Evolutionary conservation across 1,140 invertebrate species (phyloP).

Genomic region (Leptinotarsa lineolata): DNA sequence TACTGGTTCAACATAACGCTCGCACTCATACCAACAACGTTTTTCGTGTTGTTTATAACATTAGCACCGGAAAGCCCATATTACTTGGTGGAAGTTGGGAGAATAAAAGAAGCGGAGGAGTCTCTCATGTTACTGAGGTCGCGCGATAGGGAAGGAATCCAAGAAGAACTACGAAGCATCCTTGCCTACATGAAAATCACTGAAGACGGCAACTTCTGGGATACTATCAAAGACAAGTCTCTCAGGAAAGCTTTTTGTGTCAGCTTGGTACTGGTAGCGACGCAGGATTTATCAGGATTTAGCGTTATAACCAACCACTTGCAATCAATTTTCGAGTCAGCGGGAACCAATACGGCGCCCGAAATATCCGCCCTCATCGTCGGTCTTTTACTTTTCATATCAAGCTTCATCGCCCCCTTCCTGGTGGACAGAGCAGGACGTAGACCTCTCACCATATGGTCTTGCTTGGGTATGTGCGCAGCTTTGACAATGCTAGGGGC

Average conservation of each 20-base stretch:
- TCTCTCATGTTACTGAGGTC: conserved; percentile 68
- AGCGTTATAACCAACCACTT: conserved; percentile 82
- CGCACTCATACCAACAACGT: conserved; percentile 57
- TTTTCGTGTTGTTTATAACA: conserved; percentile 60
- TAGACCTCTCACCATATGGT: conserved; percentile 68
- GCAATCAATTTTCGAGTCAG: conserved; percentile 69
- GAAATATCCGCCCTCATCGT: conserved; percentile 73
- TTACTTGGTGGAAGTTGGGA: conserved; percentile 65
- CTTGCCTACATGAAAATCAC: conserved; percentile 8
- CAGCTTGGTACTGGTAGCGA: conserved; percentile 69
- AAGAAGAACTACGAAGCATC: conserved; percentile 17
- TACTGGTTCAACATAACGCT: conserved; percentile 58
- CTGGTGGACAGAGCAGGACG: conserved; percentile 73
- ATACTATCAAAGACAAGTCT: conserved; percentile 56
- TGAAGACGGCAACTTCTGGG: conserved; percentile 28
- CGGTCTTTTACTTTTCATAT: conserved; percentile 64
- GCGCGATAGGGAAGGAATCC: conserved; percentile 49
- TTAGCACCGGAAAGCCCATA: conserved; percentile 80
- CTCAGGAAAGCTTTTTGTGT: conserved; percentile 71
- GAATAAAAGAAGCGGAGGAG: conserved; percentile 64
- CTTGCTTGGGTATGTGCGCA: conserved; percentile 59
- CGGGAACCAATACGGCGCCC: conserved; percentile 61
- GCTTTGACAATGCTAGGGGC: conserved; percentile 50
- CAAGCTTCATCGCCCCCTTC: conserved; percentile 64
- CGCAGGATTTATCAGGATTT: conserved; percentile 78